Evolutionary conservation across 2,888 invertebrate species (phyloP).

Genomic region (Volucella zonaria): DNA sequence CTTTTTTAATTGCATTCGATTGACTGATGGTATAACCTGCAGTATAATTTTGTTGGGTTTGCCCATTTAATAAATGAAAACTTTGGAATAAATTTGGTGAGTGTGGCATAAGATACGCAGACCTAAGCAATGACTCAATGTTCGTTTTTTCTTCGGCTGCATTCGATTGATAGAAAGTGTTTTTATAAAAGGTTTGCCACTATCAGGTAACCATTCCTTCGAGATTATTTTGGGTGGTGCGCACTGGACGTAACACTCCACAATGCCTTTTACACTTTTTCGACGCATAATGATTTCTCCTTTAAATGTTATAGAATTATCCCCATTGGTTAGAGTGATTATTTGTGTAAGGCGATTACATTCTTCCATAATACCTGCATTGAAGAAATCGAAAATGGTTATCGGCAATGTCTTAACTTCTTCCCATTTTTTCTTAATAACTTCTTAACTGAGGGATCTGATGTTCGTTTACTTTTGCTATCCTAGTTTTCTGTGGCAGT

Average conservation of each 20-base stretch:
- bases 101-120: constrained; percentile 80
- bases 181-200: constrained; percentile 86
- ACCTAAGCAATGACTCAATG: constrained; percentile 79
- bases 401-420: no score
- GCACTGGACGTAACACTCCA: constrained; percentile 91
- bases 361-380: constrained; percentile 95
- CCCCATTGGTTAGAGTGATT: constrained; percentile 85
- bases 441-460: no score
- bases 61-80: constrained; percentile 68
- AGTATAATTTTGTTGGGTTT: constrained; percentile 57
- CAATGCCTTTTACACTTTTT: constrained; percentile 86
- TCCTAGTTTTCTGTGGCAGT: no score
- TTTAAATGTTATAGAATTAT: constrained; percentile 88
- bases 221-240: constrained; percentile 91
- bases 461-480: no score
- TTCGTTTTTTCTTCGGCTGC: constrained; percentile 80
- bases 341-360: constrained; percentile 90
- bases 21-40: constrained; percentile 42
- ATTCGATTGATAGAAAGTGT: constrained; percentile 83
- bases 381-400: constrained; percentile 98
- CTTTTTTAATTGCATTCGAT: constrained; percentile 42
- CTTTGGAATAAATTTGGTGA: constrained; percentile 78
- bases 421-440: no score
- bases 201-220: constrained; percentile 93
- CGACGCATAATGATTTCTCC: constrained; percentile 88